Evolutionary conservation across 1,140 invertebrate species (phyloP).

Genomic region (Probaryconus sp.): DNA sequence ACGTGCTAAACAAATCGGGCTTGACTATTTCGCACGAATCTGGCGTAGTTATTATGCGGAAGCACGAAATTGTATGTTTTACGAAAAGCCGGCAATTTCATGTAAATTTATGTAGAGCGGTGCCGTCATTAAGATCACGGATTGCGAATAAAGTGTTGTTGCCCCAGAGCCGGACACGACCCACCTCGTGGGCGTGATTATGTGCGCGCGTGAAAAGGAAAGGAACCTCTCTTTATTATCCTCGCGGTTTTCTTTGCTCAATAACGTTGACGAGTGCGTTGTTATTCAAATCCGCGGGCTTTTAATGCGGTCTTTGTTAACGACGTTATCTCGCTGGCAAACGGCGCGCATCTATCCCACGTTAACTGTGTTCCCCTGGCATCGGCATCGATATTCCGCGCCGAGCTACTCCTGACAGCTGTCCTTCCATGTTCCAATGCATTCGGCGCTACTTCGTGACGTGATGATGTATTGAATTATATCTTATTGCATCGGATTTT

Average conservation of each 20-base stretch:
- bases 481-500: slow-evolving; percentile 37
- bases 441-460: slow-evolving; percentile 32
- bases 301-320: slow-evolving; percentile 3
- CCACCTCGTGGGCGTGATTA: slow-evolving; percentile 54
- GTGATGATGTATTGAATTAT: slow-evolving; percentile 53
- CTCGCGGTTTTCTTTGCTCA: too few relatives aligned
- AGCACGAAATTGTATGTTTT: slow-evolving; percentile 68
- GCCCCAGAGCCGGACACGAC: slow-evolving; percentile 50
- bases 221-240: slow-evolving; percentile 28
- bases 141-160: slow-evolving; percentile 64
- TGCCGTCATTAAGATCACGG: slow-evolving; percentile 74
- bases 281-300: slow-evolving; percentile 21
- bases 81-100: slow-evolving; percentile 74
- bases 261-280: slow-evolving; percentile 8
- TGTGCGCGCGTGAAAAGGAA: slow-evolving; percentile 40
- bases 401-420: slow-evolving; percentile 39
- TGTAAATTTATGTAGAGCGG: slow-evolving; percentile 75
- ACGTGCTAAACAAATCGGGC: slow-evolving; percentile 44
- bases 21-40: slow-evolving; percentile 28
- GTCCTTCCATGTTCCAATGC: slow-evolving; percentile 40
- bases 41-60: slow-evolving; percentile 63
- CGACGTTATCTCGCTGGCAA: not conserved
- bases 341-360: slow-evolving; percentile 4
- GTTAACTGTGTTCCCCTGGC: slow-evolving; percentile 25
- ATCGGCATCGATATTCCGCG: slow-evolving; percentile 43